Evolutionary conservation across 2,113 vertebrate genomes (phyloP).

Genomic region (Neopipo cinnamomea): DNA sequence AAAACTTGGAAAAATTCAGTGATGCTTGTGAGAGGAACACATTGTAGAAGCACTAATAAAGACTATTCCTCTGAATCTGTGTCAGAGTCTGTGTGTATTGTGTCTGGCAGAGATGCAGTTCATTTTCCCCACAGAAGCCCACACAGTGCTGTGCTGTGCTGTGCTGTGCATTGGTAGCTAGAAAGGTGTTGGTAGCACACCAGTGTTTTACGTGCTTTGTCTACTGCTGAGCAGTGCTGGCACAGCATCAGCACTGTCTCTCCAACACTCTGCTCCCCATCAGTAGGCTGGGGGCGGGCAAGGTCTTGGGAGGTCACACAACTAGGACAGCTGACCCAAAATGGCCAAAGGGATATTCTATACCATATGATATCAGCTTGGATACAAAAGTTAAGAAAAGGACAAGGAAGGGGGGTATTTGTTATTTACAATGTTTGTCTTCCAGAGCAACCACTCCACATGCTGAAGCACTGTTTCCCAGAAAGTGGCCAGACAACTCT

Average conservation of each 20-base stretch:
- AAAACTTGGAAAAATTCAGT: neutral
- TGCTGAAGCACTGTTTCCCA: neutral
- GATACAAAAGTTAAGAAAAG: neutral
- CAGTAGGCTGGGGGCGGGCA: neutral
- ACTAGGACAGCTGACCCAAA: neutral
- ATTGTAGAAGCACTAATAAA: neutral
- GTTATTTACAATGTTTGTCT: neutral
- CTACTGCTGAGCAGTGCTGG: neutral
- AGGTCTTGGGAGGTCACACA: neutral
- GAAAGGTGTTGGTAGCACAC: neutral
- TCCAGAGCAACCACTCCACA: accelerated
- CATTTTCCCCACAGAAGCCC: neutral
- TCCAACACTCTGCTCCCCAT: neutral
- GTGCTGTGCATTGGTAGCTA: neutral
- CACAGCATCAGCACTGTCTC: neutral
- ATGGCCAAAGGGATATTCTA: neutral
- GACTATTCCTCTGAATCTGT: neutral
- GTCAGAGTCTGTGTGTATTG: neutral
- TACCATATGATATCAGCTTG: neutral
- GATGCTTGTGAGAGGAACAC: neutral
- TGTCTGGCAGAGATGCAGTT: neutral
- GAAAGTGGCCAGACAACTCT: neutral
- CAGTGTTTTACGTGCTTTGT: neutral
- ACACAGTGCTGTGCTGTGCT: neutral
- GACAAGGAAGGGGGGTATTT: neutral